These are phyloP conservation scores for Rhagonycha lutea DNA, from an alignment of 2,888 invertebrate species.

Conservation along the genomic window DNA sequence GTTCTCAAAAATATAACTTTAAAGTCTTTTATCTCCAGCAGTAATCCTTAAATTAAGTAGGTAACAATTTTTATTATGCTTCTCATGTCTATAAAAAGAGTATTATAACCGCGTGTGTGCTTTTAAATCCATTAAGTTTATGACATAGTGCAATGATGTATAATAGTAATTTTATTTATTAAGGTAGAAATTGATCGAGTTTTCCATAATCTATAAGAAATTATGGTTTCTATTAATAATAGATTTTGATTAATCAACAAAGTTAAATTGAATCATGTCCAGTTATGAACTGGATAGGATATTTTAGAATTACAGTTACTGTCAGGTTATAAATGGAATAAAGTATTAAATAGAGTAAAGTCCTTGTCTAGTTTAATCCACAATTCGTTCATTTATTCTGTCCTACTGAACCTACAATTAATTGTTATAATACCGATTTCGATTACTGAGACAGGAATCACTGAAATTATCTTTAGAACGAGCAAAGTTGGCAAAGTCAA, in stretches of 20 bases:
- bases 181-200: neutral
- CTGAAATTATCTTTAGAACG: slow-evolving; percentile 34
- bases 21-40: neutral
- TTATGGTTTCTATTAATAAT: neutral
- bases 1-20: neutral
- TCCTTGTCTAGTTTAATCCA: slow-evolving; percentile 15
- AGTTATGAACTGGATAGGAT: neutral
- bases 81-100: neutral
- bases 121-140: neutral
- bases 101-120: neutral
- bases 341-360: slow-evolving; percentile 12
- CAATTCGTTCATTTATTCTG: slow-evolving; percentile 27
- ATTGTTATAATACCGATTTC: slow-evolving; percentile 27
- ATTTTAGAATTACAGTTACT: slow-evolving; percentile 3
- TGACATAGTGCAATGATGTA: neutral
- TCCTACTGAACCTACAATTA: slow-evolving; percentile 25
- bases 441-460: slow-evolving; percentile 29
- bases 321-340: neutral
- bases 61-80: neutral
- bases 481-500: slow-evolving; percentile 43
- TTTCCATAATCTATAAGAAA: neutral
- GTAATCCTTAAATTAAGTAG: neutral
- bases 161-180: neutral
- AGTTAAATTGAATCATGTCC: neutral
- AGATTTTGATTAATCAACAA: neutral